Conservation (phyloP, 2,888 invertebrate species). For the Microplitis manilae region DNA sequence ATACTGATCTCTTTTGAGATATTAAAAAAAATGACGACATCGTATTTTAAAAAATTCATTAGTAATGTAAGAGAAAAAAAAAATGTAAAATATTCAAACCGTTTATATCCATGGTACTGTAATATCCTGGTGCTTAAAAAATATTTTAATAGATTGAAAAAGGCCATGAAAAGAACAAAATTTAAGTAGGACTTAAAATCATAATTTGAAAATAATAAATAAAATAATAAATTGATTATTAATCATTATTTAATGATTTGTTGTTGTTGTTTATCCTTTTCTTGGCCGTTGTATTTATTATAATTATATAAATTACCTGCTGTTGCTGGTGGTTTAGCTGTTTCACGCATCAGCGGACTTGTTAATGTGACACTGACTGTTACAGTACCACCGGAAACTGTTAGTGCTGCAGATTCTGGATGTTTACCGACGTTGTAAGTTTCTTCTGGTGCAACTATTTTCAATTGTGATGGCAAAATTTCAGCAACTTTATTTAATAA, state of each 20-base stretch:
- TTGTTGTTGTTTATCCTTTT: slow-evolving; percentile 65
- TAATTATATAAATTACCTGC: slow-evolving; percentile 66
- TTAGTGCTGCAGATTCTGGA: slow-evolving; percentile 88
- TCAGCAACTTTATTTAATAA: slow-evolving; percentile 90
- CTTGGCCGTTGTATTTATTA: slow-evolving; percentile 64
- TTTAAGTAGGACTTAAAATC: slow-evolving; percentile 41
- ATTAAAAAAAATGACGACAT: not conserved
- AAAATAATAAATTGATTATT: slow-evolving; percentile 6
- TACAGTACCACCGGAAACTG: slow-evolving; percentile 85
- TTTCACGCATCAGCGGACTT: slow-evolving; percentile 92
- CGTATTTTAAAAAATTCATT: not conserved
- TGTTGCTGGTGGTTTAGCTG: slow-evolving; percentile 60
- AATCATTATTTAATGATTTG: slow-evolving; percentile 17
- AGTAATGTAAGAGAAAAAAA: not conserved
- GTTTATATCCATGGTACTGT: slow-evolving; percentile 59
- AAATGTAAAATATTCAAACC: slow-evolving; percentile 50
- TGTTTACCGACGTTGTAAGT: slow-evolving; percentile 88
- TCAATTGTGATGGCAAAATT: slow-evolving; percentile 86
- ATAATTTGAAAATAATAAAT: not conserved
- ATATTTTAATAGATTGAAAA: slow-evolving; percentile 54
- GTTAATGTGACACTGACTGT: slow-evolving; percentile 91
- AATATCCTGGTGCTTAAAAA: slow-evolving; percentile 64
- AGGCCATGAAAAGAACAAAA: slow-evolving; percentile 71
- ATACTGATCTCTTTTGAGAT: too few species aligned
- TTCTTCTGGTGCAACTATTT: slow-evolving; percentile 80